A percentile compares a stretch with the other conserved stretches of the same genome.
Conservation (phyloP, 2,888 invertebrate species). For the Microdon myrmicae region DNA sequence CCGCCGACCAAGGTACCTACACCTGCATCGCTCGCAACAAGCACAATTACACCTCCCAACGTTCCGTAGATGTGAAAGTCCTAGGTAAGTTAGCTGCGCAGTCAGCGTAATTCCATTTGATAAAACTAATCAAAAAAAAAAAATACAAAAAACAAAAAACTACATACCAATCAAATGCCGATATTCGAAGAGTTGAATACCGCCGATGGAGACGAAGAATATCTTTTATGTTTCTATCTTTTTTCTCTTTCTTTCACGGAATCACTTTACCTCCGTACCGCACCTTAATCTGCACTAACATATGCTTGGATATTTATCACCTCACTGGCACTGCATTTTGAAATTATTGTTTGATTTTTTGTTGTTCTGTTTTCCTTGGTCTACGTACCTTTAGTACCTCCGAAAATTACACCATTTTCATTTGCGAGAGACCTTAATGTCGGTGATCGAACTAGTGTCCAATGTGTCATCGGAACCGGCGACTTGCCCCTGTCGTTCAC, state of each 20-base stretch:
- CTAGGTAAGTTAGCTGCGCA: conserved; percentile 71
- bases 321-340: background rate
- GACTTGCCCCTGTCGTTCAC: conserved; percentile 74
- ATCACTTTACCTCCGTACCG: no score
- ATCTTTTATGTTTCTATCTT: conserved; percentile 2
- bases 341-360: background rate
- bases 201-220: no score
- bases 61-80: conserved; percentile 78
- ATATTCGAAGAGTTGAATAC: no score
- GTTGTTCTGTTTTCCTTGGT: background rate
- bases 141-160: background rate
- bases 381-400: conserved; percentile 68
- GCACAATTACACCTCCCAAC: conserved; percentile 80
- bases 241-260: conserved; percentile 13
- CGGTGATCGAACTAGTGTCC: conserved; percentile 72
- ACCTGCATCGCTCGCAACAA: conserved; percentile 87
- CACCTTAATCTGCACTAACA: background rate
- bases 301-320: background rate
- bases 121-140: conserved; percentile 7
- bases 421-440: conserved; percentile 73
- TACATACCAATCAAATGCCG: no score
- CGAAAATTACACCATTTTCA: conserved; percentile 74
- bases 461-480: conserved; percentile 72
- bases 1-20: conserved; percentile 88
- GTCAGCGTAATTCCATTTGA: background rate